Conservation (phyloP, 2,113 vertebrate genomes). For the Centropristis striata region DNA sequence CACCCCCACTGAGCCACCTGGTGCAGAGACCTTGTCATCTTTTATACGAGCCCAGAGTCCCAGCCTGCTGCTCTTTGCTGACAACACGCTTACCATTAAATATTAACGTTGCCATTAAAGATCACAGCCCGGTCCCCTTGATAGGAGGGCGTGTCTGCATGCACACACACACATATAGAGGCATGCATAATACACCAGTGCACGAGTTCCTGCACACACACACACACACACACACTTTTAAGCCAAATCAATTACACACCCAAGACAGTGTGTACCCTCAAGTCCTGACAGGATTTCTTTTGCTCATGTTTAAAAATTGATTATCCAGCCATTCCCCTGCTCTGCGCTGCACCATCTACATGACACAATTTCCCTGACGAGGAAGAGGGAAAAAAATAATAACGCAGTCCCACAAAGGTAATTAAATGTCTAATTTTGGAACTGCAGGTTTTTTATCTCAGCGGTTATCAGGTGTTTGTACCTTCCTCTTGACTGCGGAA, state of each 20-base stretch:
- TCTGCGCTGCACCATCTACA: slow-evolving; percentile 36
- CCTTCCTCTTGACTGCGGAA: slow-evolving; percentile 46
- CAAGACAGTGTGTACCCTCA: slow-evolving; percentile 55
- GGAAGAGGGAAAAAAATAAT: slow-evolving; percentile 11
- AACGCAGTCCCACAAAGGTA: slow-evolving; percentile 50
- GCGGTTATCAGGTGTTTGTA: slow-evolving; percentile 55
- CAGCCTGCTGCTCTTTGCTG: slow-evolving; percentile 60
- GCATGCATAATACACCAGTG: slow-evolving; percentile 54
- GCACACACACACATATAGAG: slow-evolving; percentile 17
- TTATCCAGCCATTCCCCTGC: slow-evolving; percentile 48
- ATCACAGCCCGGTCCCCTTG: slow-evolving; percentile 71
- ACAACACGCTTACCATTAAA: slow-evolving; percentile 77
- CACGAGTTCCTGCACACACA: slow-evolving; percentile 11
- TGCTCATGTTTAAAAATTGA: slow-evolving; percentile 74
- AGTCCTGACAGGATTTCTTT: slow-evolving; percentile 65
- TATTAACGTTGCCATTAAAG: slow-evolving; percentile 81
- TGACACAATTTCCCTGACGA: slow-evolving; percentile 49
- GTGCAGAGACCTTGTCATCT: slow-evolving; percentile 65
- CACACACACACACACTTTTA: slow-evolving; percentile 23
- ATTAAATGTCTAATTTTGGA: slow-evolving; percentile 69
- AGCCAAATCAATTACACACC: slow-evolving; percentile 71
- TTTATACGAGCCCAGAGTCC: slow-evolving; percentile 45
- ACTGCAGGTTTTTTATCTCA: slow-evolving; percentile 53
- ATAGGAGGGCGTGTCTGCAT: slow-evolving; percentile 50
- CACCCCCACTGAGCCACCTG: slow-evolving; percentile 64